phyloP scores from a whole-genome alignment of 2,888 invertebrate genomes.

The Bembecia ichneumoniformis region DNA sequence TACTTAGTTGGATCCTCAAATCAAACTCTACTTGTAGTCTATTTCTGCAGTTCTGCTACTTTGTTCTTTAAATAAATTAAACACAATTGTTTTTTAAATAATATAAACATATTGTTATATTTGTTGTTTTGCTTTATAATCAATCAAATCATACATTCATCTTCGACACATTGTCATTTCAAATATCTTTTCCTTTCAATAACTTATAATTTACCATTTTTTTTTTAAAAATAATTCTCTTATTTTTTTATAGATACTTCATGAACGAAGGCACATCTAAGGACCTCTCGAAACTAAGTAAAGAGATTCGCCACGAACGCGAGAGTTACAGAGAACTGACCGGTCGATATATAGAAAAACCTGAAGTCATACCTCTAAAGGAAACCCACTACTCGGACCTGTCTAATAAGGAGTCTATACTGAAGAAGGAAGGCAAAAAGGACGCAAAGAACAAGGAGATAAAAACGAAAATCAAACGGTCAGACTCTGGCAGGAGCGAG shows the following conservation, averaged over 20 bases:
- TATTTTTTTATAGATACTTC: constrained; percentile 38
- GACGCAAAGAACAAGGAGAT: constrained; percentile 52
- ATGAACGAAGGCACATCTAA: constrained; percentile 58
- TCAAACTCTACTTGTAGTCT: too few relatives aligned
- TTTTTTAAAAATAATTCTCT: too few relatives aligned
- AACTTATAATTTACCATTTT: too few relatives aligned
- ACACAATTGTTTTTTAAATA: too few relatives aligned
- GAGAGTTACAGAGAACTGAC: constrained; percentile 63
- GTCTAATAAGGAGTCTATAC: constrained; percentile 39
- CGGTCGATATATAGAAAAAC: constrained; percentile 59
- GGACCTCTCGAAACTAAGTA: constrained; percentile 58
- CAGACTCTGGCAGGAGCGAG: constrained; percentile 54
- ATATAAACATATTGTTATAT: too few relatives aligned
- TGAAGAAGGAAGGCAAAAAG: constrained; percentile 44
- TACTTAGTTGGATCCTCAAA: too few relatives aligned
- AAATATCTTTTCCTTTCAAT: too few relatives aligned
- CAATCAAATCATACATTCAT: too few relatives aligned
- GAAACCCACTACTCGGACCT: constrained; percentile 51
- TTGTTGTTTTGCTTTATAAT: too few relatives aligned
- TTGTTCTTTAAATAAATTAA: too few relatives aligned
- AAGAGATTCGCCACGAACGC: constrained; percentile 61
- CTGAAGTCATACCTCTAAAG: constrained; percentile 43
- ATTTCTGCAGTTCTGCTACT: too few relatives aligned
- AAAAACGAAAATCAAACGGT: constrained; percentile 57
- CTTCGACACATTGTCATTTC: too few relatives aligned